A percentile compares a stretch with the other conserved stretches of the same genome.
Evolutionary conservation across 2,113 vertebrate genomes (phyloP).

Genomic region (Chunga burmeisteri): DNA sequence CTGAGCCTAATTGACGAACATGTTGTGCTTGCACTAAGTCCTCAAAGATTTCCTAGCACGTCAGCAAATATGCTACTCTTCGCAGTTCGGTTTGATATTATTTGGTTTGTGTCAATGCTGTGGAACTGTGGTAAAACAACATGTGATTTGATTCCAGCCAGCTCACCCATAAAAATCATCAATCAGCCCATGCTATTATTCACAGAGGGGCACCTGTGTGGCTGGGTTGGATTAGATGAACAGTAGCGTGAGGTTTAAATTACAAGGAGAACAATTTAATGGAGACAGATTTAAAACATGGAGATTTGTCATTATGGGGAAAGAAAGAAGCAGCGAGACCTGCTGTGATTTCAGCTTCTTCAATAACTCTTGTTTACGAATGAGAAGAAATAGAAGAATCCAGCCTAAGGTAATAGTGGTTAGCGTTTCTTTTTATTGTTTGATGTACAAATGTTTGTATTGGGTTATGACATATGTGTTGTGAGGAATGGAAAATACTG

Average conservation of each 20-base stretch:
- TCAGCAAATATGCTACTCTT: neutral
- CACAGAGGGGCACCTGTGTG: neutral
- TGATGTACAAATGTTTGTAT: neutral
- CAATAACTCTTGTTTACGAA: constrained; percentile 12
- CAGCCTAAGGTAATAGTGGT: constrained; percentile 39
- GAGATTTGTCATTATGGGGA: constrained; percentile 29
- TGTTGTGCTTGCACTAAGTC: constrained; percentile 35
- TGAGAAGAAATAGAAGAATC: constrained; percentile 43
- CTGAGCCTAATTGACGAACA: neutral
- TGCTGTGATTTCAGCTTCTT: constrained; percentile 48
- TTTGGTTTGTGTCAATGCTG: neutral
- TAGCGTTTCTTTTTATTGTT: neutral
- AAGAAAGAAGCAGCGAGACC: neutral
- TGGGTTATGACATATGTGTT: neutral
- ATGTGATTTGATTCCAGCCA: neutral
- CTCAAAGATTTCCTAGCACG: constrained; percentile 13
- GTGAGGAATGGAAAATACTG: neutral
- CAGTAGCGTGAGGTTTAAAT: neutral
- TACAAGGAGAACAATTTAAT: neutral
- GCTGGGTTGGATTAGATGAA: neutral
- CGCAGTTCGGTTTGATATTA: neutral
- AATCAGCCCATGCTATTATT: neutral
- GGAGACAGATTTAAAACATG: neutral
- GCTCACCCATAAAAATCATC: neutral
- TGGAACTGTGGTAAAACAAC: neutral